A percentile compares a stretch with the other conserved stretches of the same genome.
These are phyloP conservation scores for Scalopus aquaticus DNA, from an alignment of 2,113 vertebrate species.

Conservation along the genomic window DNA sequence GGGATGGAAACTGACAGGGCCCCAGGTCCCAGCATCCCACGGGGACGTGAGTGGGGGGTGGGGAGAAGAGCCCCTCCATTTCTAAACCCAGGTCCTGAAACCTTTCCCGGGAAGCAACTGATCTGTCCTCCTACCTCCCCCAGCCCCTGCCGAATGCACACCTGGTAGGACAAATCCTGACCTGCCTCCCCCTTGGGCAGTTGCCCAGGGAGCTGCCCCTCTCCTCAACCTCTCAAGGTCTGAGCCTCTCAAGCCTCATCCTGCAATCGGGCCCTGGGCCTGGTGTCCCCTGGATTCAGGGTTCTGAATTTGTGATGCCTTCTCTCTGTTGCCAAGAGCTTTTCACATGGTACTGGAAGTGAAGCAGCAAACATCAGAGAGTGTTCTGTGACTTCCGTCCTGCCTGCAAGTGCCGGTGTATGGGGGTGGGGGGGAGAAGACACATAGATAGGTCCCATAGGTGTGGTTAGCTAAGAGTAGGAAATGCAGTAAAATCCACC, in stretches of 20 bases:
- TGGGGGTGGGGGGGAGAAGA: too few relatives aligned
- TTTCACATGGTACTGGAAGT: not conserved
- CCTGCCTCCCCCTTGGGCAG: not conserved
- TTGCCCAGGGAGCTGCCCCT: not conserved
- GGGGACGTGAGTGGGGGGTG: not conserved
- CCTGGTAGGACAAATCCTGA: not conserved
- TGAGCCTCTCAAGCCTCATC: fast-evolving
- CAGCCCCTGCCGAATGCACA: not conserved
- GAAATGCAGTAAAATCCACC: not conserved
- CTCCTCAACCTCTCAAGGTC: not conserved
- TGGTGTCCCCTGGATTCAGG: not conserved
- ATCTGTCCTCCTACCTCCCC: not conserved
- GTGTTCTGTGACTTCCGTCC: not conserved
- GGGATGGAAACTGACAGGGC: not conserved
- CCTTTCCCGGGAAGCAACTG: not conserved
- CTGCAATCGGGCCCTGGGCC: not conserved
- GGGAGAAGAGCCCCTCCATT: not conserved
- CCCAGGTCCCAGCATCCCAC: not conserved
- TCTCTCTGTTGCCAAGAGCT: not conserved
- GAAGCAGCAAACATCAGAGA: not conserved
- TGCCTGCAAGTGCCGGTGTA: not conserved
- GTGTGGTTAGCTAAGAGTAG: not conserved
- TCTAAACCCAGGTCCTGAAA: not conserved
- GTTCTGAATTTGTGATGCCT: not conserved
- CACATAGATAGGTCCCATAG: not conserved